Evolutionary conservation across 2,797 vertebrate species (phyloP).

Genomic region (Lycodopsis pacificus): DNA sequence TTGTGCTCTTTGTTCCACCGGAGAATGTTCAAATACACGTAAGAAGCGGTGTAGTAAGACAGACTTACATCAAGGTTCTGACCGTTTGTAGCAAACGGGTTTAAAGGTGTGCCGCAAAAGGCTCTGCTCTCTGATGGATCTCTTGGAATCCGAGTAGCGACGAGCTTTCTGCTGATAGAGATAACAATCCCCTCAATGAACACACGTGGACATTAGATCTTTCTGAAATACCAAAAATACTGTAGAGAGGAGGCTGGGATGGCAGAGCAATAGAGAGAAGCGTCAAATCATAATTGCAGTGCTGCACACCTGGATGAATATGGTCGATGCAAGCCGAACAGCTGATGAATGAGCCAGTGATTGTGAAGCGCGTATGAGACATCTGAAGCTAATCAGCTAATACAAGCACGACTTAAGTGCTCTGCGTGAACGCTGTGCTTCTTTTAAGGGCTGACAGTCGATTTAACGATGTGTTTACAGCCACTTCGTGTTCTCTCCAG

Average conservation of each 20-base stretch:
- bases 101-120: background rate
- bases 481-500: background rate
- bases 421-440: background rate
- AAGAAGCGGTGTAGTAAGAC: background rate
- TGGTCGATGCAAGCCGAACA: background rate
- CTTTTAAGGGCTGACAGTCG: slow-evolving; percentile 7
- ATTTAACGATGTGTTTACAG: background rate
- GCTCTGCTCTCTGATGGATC: background rate
- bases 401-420: slow-evolving; percentile 10
- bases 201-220: background rate
- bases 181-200: background rate
- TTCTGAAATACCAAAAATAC: background rate
- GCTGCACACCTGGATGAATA: background rate
- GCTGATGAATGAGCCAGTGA: slow-evolving; percentile 24
- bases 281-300: background rate
- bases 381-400: slow-evolving; percentile 17
- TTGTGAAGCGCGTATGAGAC: slow-evolving; percentile 3
- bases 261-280: background rate
- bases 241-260: background rate
- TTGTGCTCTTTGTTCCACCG: background rate
- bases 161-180: background rate
- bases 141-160: background rate
- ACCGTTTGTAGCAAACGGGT: background rate
- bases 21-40: background rate
- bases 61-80: background rate